Percentiles rank a stretch among this genome's conserved stretches.
Evolutionary conservation across 2,888 invertebrate genomes (phyloP).

Genomic region (Chloromyia formosa): DNA sequence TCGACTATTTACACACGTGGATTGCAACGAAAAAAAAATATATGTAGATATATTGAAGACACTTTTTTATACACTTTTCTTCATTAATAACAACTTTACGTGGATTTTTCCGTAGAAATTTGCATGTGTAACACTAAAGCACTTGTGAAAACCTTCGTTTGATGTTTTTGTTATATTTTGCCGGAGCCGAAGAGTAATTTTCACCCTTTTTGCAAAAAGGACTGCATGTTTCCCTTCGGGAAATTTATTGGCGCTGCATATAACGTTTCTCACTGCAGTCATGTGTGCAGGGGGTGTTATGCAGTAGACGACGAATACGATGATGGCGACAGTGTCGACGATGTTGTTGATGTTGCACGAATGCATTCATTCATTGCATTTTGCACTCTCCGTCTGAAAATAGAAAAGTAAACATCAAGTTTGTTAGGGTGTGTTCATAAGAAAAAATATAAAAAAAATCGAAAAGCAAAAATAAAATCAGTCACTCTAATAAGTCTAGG

Average conservation of each 20-base stretch:
- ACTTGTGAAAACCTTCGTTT: constrained; percentile 46
- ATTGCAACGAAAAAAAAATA: constrained; percentile 15
- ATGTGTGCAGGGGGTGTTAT: constrained; percentile 24
- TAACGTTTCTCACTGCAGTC: constrained; percentile 11
- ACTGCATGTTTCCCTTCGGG: constrained; percentile 27
- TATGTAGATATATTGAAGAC: background rate
- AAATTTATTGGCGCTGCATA: constrained; percentile 17
- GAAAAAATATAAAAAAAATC: too few species aligned
- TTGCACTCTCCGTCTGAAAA: constrained; percentile 6
- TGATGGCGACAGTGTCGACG: too few species aligned
- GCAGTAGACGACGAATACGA: background rate
- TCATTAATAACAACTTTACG: constrained; percentile 19
- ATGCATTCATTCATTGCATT: constrained; percentile 6
- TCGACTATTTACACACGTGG: constrained; percentile 38
- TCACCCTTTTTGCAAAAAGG: constrained; percentile 22
- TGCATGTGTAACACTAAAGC: constrained; percentile 44
- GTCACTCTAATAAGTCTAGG: too few species aligned
- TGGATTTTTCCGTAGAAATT: constrained; percentile 29
- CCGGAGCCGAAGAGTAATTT: constrained; percentile 14
- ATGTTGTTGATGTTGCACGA: too few species aligned
- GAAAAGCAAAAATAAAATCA: too few species aligned
- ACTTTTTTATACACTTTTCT: constrained; percentile 27
- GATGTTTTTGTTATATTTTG: constrained; percentile 17
- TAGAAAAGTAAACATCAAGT: background rate
- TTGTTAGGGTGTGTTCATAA: background rate